Evolutionary conservation across 2,888 invertebrate species (phyloP).

Genomic region (Sturmia bella): DNA sequence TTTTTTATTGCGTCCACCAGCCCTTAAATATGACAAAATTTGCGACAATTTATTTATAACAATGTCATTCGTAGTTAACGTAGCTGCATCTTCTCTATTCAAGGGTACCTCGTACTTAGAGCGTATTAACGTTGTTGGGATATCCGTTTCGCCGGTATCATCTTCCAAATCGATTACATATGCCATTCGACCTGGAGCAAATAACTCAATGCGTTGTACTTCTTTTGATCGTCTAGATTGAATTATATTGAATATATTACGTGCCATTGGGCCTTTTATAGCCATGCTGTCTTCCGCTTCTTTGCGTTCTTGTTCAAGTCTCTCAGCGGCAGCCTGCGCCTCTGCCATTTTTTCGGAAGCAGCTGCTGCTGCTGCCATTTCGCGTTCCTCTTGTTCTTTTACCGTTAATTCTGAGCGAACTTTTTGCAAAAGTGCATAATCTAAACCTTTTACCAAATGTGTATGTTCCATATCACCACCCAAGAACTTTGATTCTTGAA

Average conservation of each 20-base stretch:
- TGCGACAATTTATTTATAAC: constrained; percentile 98
- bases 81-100: constrained; percentile 84
- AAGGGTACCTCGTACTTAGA: constrained; percentile 95
- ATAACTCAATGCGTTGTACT: constrained; percentile 93
- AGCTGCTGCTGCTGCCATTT: constrained; percentile 85
- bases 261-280: constrained; percentile 85
- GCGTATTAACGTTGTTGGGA: constrained; percentile 96
- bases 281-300: constrained; percentile 89
- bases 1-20: constrained; percentile 90
- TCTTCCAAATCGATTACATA: constrained; percentile 98
- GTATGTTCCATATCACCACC: constrained; percentile 99
- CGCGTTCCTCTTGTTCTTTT: constrained; percentile 89
- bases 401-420: constrained; percentile 93
- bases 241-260: constrained; percentile 85
- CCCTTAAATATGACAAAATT: constrained; percentile 96
- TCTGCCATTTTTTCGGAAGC: constrained; percentile 75
- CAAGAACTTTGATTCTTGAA: constrained; percentile 99
- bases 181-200: constrained; percentile 98
- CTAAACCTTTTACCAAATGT: constrained; percentile 99
- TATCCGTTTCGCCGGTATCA: constrained; percentile 93
- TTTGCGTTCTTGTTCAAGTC: constrained; percentile 80
- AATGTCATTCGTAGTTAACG: constrained; percentile 89
- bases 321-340: constrained; percentile 82
- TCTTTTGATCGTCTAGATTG: constrained; percentile 86
- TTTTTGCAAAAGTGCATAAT: constrained; percentile 95